These are phyloP conservation scores for Cossypha heuglini DNA, from an alignment of 2,797 vertebrate genomes.

Conservation along the genomic window DNA sequence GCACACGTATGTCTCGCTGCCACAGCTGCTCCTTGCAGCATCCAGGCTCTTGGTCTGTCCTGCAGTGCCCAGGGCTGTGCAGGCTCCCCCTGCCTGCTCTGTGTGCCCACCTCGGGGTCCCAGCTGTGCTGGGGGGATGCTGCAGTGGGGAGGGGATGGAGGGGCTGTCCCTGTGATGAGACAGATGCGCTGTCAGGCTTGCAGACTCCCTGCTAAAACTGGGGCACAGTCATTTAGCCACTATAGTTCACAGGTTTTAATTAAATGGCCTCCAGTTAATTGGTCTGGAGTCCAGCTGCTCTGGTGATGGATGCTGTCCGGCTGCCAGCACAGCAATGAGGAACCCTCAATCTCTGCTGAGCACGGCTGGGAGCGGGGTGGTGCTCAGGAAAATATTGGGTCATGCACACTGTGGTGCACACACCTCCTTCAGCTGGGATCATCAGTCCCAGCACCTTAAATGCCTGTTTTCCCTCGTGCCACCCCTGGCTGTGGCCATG, in stretches of 20 bases:
- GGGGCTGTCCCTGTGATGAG: background rate
- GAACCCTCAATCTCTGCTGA: accelerated
- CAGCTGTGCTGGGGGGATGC: accelerated
- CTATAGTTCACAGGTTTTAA: background rate
- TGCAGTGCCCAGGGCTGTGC: background rate
- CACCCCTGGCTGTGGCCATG: accelerated
- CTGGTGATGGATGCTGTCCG: background rate
- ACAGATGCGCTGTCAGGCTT: accelerated
- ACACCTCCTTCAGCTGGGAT: accelerated
- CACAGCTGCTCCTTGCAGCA: accelerated
- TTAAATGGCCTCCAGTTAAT: conserved; percentile 39
- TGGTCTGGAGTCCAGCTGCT: background rate
- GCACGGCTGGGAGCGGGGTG: accelerated
- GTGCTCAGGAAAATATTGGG: background rate
- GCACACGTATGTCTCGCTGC: conserved; percentile 81
- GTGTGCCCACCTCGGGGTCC: background rate
- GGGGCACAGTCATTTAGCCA: background rate
- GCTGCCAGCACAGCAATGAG: accelerated
- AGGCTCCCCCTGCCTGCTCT: background rate
- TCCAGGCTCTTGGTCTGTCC: accelerated
- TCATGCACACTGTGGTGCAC: accelerated
- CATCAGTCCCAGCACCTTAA: accelerated
- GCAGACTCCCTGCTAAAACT: background rate
- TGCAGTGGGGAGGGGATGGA: background rate
- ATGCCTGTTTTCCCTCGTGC: too few relatives aligned